Evolutionary conservation across 1,140 invertebrate species (phyloP).

Genomic region (Apis laboriosa): DNA sequence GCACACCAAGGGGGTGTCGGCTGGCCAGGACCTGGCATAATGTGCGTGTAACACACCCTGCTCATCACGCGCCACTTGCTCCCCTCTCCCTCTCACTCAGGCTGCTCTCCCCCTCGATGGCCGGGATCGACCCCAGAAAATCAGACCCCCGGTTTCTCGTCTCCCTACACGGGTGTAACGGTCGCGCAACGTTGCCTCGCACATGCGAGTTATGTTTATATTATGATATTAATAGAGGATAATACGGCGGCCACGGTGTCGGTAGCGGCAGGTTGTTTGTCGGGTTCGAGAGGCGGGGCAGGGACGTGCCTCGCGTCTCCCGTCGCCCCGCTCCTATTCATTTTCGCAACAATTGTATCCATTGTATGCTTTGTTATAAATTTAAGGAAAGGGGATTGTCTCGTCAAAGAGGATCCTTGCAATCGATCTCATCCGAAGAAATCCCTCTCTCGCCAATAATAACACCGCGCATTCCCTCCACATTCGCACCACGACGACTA

Average conservation of each 20-base stretch:
- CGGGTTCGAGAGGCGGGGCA: constrained; percentile 53
- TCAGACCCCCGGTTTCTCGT: constrained; percentile 44
- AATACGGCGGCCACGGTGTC: constrained; percentile 61
- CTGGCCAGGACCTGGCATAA: constrained; percentile 71
- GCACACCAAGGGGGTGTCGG: constrained; percentile 23
- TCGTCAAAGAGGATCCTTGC: too few relatives aligned
- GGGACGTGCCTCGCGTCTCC: constrained; percentile 36
- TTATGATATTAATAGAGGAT: constrained; percentile 80
- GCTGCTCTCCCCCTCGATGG: constrained; percentile 22
- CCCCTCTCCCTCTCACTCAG: constrained; percentile 51
- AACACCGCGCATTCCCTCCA: too few relatives aligned
- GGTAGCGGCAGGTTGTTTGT: constrained; percentile 72
- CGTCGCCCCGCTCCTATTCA: neutral
- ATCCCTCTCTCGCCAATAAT: too few relatives aligned
- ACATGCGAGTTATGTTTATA: constrained; percentile 77
- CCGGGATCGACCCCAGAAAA: constrained; percentile 64
- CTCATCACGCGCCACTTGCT: constrained; percentile 77
- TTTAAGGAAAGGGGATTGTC: too few relatives aligned
- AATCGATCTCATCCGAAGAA: too few relatives aligned
- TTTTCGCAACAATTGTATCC: too few relatives aligned
- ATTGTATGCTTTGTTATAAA: too few relatives aligned
- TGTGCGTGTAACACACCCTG: constrained; percentile 75
- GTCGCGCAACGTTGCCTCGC: constrained; percentile 57
- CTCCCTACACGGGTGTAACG: constrained; percentile 53
- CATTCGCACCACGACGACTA: too few relatives aligned